Evolutionary conservation across 1,140 invertebrate genomes (phyloP).

Genomic region (Chionoecetes opilio): DNA sequence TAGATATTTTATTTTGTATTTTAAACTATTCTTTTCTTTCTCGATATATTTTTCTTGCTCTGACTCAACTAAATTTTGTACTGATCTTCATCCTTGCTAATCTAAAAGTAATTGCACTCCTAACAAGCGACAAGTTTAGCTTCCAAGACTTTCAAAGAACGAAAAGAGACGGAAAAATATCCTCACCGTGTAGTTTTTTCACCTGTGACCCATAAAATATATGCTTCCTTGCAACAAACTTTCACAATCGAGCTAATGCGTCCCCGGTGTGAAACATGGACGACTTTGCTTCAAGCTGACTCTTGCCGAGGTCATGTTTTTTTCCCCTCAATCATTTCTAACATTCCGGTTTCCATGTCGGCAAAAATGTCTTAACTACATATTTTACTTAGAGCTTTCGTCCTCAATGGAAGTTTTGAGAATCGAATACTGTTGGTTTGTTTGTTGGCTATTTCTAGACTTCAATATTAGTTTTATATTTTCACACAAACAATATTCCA

Average conservation of each 20-base stretch:
- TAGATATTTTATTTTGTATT: background rate
- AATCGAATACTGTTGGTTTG: too few species aligned
- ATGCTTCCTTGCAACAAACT: background rate
- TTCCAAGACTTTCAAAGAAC: background rate
- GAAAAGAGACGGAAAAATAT: background rate
- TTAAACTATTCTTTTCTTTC: background rate
- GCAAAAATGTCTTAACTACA: too few species aligned
- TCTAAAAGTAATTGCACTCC: background rate
- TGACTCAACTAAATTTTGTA: background rate
- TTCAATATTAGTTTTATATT: too few species aligned
- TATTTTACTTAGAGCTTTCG: too few species aligned
- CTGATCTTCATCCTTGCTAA: background rate
- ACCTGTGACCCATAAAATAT: background rate
- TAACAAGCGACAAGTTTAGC: constrained; percentile 13
- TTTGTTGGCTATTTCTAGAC: too few species aligned
- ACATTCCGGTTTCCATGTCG: too few species aligned
- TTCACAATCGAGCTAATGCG: constrained; percentile 3
- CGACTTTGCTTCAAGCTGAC: background rate
- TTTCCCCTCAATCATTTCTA: too few species aligned
- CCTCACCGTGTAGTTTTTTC: background rate
- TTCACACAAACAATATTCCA: too few species aligned
- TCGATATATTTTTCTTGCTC: background rate
- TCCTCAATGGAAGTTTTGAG: too few species aligned
- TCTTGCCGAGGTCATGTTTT: background rate
- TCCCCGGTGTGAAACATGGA: background rate